A percentile compares a stretch with the other conserved stretches of the same genome.
Evolutionary conservation across 2,113 vertebrate genomes (phyloP).

Genomic region (Parus major): DNA sequence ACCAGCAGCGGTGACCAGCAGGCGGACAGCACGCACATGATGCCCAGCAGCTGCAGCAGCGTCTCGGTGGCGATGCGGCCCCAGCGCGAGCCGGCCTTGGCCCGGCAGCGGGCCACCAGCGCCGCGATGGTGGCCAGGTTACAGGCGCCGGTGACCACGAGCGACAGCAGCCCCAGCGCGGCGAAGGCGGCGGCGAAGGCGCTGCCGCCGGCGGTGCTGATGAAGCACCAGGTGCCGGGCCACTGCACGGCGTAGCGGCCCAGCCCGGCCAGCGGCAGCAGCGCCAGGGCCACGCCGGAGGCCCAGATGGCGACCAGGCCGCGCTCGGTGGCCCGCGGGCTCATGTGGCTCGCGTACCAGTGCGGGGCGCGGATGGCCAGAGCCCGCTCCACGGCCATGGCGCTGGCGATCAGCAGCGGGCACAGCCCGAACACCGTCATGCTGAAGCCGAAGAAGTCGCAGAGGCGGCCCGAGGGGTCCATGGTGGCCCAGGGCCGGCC

Average conservation of each 20-base stretch:
- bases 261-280: conserved; percentile 85
- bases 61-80: conserved; percentile 92
- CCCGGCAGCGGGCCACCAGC: conserved; percentile 84
- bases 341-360: conserved; percentile 93
- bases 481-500: conserved; percentile 78
- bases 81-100: conserved; percentile 85
- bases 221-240: conserved; percentile 98
- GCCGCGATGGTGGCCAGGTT: conserved; percentile 90
- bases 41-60: conserved; percentile 90
- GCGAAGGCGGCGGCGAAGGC: conserved; percentile 89
- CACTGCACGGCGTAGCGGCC: conserved; percentile 89
- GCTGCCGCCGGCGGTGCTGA: conserved; percentile 78
- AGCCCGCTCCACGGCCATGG: conserved; percentile 91
- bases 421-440: conserved; percentile 95
- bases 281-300: conserved; percentile 80
- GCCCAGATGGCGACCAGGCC: conserved; percentile 80
- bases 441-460: conserved; percentile 89
- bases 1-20: conserved; percentile 97
- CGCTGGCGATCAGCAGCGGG: conserved; percentile 89
- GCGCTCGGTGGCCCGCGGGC: conserved; percentile 81
- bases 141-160: conserved; percentile 85
- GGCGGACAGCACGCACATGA: conserved; percentile 90
- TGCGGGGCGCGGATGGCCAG: conserved; percentile 90
- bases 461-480: conserved; percentile 84
- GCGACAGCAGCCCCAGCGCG: conserved; percentile 83